Evolutionary conservation across 2,113 vertebrate genomes (phyloP), one percentile per base, ranked within the genome.

Genomic region (Arothron firmamentum): DNA sequence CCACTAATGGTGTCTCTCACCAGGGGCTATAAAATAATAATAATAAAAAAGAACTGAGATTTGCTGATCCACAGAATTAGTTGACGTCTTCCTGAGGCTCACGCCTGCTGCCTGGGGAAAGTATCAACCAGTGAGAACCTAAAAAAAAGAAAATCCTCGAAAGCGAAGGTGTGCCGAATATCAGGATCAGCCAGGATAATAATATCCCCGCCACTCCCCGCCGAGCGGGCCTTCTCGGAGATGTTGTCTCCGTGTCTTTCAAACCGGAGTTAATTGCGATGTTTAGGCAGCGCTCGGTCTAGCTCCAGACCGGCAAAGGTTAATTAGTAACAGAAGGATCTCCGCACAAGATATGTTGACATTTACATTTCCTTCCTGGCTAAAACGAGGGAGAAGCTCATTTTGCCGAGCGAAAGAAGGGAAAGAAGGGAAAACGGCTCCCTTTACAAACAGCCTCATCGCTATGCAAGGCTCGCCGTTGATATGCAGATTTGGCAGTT

Each of bases 401-500:
- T 79, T 78, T 70, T 56, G 71, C 67, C 77, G 64, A 66, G 75
- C n/a, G n/a, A n/a, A n/a, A n/a, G 81, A 72, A 52, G 56, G 78
- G 56, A 82, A 51, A 12, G 19, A n/a, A 54, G 31, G 62, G 58
- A 68, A 65, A 64, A 83, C 70, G 48, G 50, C 71, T 79, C 74
- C 63, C 69, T 78, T 73, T 21, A 75, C 72, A 85, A 85, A 79
- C 72, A 77, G 52, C 78, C 85, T 90, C 55, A 88, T 91, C 86
- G 77, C 67, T 75, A 90, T 90, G 89, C 88, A 78, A 76, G 74
- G 52, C 80, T 69, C 61, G 85, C 67, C 31, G 78, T 87, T 80
- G 80, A 86, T 90, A 90, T 91, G 89, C 86, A 90, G 88, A 90
- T 91, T 80, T 83, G 73, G 87, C 75, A 72, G 70, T 82, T 72